Percentiles rank a stretch among this genome's conserved stretches.
Conservation (phyloP, 2,797 vertebrate species). For the Sebastes cheni region DNA sequence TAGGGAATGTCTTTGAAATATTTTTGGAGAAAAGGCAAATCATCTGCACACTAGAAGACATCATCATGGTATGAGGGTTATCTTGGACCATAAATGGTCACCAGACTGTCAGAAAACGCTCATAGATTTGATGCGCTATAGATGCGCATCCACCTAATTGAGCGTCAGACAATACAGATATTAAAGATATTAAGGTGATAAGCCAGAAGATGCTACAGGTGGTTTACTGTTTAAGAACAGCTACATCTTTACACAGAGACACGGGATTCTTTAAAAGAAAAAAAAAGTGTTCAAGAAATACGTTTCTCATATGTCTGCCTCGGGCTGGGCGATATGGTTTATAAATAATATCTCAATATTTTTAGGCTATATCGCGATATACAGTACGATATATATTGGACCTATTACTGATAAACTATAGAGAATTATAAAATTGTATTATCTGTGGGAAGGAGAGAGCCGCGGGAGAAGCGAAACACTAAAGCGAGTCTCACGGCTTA, state of each 20-base stretch:
- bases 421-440: accelerated
- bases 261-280: not conserved
- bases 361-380: too few species aligned
- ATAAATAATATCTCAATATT: too few species aligned
- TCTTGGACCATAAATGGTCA: not conserved
- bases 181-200: not conserved
- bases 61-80: too few species aligned
- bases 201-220: not conserved
- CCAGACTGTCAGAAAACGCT: not conserved
- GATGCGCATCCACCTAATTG: not conserved
- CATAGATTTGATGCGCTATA: not conserved
- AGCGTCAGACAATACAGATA: not conserved
- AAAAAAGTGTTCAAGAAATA: not conserved
- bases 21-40: not conserved
- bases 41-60: not conserved
- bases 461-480: too few species aligned
- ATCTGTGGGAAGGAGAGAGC: too few species aligned
- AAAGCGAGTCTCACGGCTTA: accelerated
- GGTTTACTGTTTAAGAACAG: not conserved
- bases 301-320: accelerated
- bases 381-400: accelerated
- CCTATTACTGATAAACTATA: too few species aligned
- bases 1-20: not conserved
- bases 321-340: accelerated
- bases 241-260: not conserved